A percentile compares a stretch with the other conserved stretches of the same genome.
These are phyloP conservation scores for Pocillopora verrucosa DNA, from an alignment of 64 coral and sea anemone species.

Conservation along the genomic window DNA sequence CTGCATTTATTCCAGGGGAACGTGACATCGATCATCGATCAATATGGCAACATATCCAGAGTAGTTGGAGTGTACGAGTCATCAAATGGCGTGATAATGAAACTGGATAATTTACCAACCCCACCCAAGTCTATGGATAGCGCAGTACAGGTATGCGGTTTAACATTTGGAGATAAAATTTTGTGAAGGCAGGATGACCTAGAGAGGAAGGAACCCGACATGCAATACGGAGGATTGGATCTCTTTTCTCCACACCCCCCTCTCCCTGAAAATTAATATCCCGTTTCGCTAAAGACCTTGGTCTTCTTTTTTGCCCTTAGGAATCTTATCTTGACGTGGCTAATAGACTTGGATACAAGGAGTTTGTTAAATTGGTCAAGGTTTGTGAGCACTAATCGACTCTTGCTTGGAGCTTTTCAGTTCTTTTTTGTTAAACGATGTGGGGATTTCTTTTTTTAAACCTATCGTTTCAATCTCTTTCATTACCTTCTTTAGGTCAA, in stretches of 20 bases:
- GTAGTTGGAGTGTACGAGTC: constrained; percentile 33
- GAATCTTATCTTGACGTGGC: constrained; percentile 24
- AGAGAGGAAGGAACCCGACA: no score
- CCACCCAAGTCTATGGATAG: background rate
- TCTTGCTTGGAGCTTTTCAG: no score
- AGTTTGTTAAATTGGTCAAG: constrained; percentile 34
- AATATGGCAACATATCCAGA: constrained; percentile 33
- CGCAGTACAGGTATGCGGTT: background rate
- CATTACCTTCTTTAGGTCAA: no score
- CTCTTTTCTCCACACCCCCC: no score
- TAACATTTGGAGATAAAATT: no score
- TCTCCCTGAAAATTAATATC: no score
- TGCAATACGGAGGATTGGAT: no score
- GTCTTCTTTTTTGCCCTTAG: background rate
- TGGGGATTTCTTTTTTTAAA: background rate
- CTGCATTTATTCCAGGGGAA: constrained; percentile 3
- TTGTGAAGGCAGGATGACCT: no score
- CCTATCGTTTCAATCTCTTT: no score
- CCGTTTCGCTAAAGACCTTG: background rate
- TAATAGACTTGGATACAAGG: constrained; percentile 33
- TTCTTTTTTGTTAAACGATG: background rate
- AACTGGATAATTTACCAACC: constrained; percentile 18
- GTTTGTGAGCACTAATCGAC: constrained; percentile 1
- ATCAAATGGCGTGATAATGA: constrained; percentile 51
- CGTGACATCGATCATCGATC: constrained; percentile 21